A percentile compares a stretch with the other conserved stretches of the same genome.
phyloP scores from a whole-genome alignment of 2,888 invertebrate genomes.

The Yponomeuta sedellus region DNA sequence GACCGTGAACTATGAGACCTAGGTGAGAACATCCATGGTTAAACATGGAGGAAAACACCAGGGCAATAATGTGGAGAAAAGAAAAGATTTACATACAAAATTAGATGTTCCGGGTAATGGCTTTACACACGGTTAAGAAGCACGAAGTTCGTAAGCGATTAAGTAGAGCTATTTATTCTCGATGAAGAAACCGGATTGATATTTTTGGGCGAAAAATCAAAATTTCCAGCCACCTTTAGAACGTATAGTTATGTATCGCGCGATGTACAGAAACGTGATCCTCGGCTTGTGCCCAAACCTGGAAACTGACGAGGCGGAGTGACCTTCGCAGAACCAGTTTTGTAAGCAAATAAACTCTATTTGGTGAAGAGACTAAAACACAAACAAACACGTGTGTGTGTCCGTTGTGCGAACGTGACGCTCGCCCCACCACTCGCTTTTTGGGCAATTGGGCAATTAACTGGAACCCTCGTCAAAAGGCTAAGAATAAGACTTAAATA shows the following conservation, averaged over 20 bases:
- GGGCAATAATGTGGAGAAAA: background rate
- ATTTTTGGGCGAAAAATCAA: background rate
- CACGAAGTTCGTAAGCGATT: no score
- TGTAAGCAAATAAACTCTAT: background rate
- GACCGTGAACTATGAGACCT: slow-evolving; percentile 11
- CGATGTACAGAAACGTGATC: background rate
- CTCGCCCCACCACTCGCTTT: no score
- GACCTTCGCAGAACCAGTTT: background rate
- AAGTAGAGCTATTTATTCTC: no score
- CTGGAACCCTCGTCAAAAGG: background rate
- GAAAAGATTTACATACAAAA: background rate
- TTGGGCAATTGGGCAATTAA: no score
- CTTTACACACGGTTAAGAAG: background rate
- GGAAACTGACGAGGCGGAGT: background rate
- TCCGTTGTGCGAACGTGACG: background rate
- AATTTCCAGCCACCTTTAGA: background rate
- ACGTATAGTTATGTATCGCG: background rate
- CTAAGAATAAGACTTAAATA: background rate
- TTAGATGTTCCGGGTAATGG: background rate
- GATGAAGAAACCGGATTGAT: no score
- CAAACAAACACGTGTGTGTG: background rate
- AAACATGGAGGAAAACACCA: background rate
- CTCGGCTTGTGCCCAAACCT: background rate
- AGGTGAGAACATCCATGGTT: background rate
- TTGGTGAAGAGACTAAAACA: background rate